These are phyloP conservation scores for Melanotaenia boesemani DNA, from an alignment of 2,797 vertebrate species.

Conservation along the genomic window DNA sequence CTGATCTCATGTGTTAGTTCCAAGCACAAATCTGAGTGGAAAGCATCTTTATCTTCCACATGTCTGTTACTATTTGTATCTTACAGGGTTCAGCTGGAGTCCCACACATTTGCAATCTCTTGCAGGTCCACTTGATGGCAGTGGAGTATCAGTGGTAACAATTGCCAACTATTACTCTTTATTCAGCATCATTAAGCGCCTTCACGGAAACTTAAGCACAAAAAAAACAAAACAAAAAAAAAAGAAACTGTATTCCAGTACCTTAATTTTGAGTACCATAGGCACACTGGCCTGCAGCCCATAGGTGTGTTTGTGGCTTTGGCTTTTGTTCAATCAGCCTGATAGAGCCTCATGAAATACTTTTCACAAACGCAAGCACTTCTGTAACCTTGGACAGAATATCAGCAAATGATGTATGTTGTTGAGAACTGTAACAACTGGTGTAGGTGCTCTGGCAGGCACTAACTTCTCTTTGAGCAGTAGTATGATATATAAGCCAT, in stretches of 20 bases:
- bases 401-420: constrained; percentile 57
- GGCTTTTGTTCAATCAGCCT: constrained; percentile 48
- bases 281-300: constrained; percentile 48
- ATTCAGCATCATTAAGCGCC: constrained; percentile 40
- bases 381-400: constrained; percentile 68
- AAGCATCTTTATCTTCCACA: not conserved
- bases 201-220: constrained; percentile 41
- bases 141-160: constrained; percentile 49
- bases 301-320: constrained; percentile 61
- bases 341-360: constrained; percentile 52
- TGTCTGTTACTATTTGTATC: not conserved
- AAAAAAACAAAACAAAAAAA: not conserved
- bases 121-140: constrained; percentile 73
- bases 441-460: constrained; percentile 29
- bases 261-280: constrained; percentile 45
- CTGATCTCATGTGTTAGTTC: not conserved
- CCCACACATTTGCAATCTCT: constrained; percentile 11
- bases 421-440: constrained; percentile 60
- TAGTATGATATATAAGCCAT: not conserved
- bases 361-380: constrained; percentile 65
- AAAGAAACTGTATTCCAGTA: constrained; percentile 20
- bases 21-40: not conserved
- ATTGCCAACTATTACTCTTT: not conserved
- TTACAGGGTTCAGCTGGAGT: not conserved
- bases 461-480: constrained; percentile 28